phyloP scores from a whole-genome alignment of 2,113 vertebrate species.

The Zosterops pallidus region DNA sequence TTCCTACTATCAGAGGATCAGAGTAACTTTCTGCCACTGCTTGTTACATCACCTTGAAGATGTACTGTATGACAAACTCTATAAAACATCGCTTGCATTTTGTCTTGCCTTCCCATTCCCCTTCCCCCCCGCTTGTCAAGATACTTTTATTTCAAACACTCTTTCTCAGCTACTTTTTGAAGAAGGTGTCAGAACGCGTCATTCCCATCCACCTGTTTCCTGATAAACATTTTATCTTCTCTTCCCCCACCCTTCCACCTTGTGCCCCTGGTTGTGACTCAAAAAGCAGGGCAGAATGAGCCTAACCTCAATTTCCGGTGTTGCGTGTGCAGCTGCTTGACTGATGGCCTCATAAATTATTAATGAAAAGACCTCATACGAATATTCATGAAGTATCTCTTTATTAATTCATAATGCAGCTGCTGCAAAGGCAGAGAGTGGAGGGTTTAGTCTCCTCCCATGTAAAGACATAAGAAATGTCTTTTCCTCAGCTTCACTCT shows the following conservation, averaged over 20 bases:
- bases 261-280: neutral
- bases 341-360: conserved; percentile 63
- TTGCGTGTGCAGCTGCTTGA: conserved; percentile 58
- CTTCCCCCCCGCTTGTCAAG: neutral
- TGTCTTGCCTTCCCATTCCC: neutral
- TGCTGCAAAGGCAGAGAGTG: conserved; percentile 46
- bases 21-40: neutral
- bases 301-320: conserved; percentile 57
- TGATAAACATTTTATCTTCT: neutral
- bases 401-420: conserved; percentile 79
- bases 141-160: neutral
- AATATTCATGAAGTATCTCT: conserved; percentile 66
- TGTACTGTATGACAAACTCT: neutral
- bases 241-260: neutral
- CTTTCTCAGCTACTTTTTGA: neutral
- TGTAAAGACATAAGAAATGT: neutral
- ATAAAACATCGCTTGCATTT: neutral
- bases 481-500: neutral
- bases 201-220: neutral
- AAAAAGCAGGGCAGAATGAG: conserved; percentile 22
- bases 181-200: neutral
- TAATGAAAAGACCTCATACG: conserved; percentile 54
- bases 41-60: neutral
- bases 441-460: conserved; percentile 20
- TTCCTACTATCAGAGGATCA: neutral